phyloP scores from a whole-genome alignment of 2,888 invertebrate genomes.

The Trilocha varians region DNA sequence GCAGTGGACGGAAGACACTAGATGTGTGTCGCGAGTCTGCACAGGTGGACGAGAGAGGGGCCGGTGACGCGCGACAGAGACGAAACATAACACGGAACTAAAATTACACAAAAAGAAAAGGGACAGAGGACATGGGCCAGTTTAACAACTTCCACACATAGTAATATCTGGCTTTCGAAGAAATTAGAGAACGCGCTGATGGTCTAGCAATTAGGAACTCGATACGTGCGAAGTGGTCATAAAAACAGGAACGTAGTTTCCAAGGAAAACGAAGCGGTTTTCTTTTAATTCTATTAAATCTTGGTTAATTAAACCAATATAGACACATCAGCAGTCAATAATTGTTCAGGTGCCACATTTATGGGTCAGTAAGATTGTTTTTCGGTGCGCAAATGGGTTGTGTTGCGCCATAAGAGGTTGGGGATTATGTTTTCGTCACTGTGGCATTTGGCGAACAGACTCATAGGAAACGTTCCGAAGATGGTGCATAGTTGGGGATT shows the following conservation, averaged over 20 bases:
- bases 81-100: constrained; percentile 36
- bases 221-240: constrained; percentile 25
- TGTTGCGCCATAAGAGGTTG: constrained; percentile 18
- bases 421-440: constrained; percentile 46
- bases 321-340: not conserved
- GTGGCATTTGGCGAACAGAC: constrained; percentile 41
- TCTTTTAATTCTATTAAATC: not conserved
- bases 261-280: not conserved
- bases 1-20: constrained; percentile 57
- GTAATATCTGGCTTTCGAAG: constrained; percentile 52
- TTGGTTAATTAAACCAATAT: not conserved
- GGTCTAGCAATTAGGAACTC: constrained; percentile 40
- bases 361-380: not conserved
- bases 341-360: not conserved
- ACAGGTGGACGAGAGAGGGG: constrained; percentile 52
- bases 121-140: constrained; percentile 40
- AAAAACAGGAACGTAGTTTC: not conserved
- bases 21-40: constrained; percentile 61
- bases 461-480: constrained; percentile 32
- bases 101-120: constrained; percentile 46
- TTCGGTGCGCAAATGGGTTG: not conserved
- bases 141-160: constrained; percentile 47
- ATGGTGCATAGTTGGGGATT: constrained; percentile 31
- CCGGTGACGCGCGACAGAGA: constrained; percentile 40
- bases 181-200: constrained; percentile 51